Base-by-base conservation (phyloP, 1,140 invertebrate species). In the Helicoverpa armigera region DNA sequence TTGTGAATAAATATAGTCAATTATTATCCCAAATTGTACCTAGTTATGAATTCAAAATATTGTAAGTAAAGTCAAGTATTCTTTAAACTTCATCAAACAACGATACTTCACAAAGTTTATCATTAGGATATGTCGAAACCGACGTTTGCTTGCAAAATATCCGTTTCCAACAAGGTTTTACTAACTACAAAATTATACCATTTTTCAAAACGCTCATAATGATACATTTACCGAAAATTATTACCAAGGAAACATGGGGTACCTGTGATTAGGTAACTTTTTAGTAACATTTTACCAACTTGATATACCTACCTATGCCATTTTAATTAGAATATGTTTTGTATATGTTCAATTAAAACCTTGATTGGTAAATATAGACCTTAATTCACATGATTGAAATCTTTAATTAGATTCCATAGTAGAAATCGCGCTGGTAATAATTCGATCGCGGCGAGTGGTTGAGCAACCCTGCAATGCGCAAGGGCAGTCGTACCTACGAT, bases 381-480 rank as follows among this genome's bases (percentile, higher is more conserved):
- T 54, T 29, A 73, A 58, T 73, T 18, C 29, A 31, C 14, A 54
- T 70, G 53, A 72, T 54, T 54, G 50, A 29, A 70, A 29, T 70
- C 29, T 35, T 53, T 23, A 70, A 29, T 53, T 23, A 50, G 4
- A 70, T 51, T 70, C 67, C n/a, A 70, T 53, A 51, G 18, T 53
- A 31, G 51, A 72, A 72, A 72, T 53, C 50, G 31, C 54, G 51
- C 53, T 54, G 5, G 18, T 31, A 53, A 43, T 58, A 58, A 61
- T 75, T 61, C 0, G 48, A 10, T 13, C 61, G 7, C 3, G 56
- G 50, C 2, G 60, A 50, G n/a, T 11, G 1, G 53, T 78, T 67
- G 13, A n/a, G 61, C 76, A 78, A 78, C 76, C 76, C 76, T 67
- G 63, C 35, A 43, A 43, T 43, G 35, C 51, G 51, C 76, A 78